Evolutionary conservation across 2,113 vertebrate genomes (phyloP).

Genomic region (Numenius arquata): DNA sequence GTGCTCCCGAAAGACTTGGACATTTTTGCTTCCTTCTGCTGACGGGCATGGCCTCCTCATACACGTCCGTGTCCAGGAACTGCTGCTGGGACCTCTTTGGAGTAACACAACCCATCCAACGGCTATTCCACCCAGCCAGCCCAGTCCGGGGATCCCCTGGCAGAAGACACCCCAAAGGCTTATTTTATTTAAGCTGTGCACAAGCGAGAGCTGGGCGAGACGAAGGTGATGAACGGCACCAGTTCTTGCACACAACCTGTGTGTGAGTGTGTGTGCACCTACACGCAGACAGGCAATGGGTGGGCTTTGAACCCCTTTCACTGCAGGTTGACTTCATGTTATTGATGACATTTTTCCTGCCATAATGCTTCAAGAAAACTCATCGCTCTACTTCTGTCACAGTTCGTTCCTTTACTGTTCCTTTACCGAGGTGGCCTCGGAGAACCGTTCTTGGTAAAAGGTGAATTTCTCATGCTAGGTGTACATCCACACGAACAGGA

Average conservation of each 20-base stretch:
- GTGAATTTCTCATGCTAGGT: neutral
- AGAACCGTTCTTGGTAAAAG: accelerated
- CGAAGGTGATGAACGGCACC: accelerated
- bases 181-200: neutral
- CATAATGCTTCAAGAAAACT: too few species aligned
- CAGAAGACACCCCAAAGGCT: accelerated
- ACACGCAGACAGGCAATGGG: too few species aligned
- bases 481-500: accelerated
- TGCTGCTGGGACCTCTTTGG: accelerated
- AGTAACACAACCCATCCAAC: accelerated
- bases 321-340: neutral
- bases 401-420: accelerated
- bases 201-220: neutral
- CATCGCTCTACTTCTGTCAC: accelerated
- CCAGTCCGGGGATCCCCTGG: neutral
- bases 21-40: neutral
- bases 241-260: accelerated
- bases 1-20: neutral
- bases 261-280: accelerated
- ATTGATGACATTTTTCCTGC: neutral
- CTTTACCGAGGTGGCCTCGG: accelerated
- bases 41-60: accelerated
- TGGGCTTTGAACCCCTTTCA: neutral
- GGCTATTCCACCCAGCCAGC: neutral
- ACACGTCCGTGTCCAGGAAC: accelerated